These are phyloP conservation scores for Carassius carassius DNA, from an alignment of 2,113 vertebrate species.

Conservation along the genomic window DNA sequence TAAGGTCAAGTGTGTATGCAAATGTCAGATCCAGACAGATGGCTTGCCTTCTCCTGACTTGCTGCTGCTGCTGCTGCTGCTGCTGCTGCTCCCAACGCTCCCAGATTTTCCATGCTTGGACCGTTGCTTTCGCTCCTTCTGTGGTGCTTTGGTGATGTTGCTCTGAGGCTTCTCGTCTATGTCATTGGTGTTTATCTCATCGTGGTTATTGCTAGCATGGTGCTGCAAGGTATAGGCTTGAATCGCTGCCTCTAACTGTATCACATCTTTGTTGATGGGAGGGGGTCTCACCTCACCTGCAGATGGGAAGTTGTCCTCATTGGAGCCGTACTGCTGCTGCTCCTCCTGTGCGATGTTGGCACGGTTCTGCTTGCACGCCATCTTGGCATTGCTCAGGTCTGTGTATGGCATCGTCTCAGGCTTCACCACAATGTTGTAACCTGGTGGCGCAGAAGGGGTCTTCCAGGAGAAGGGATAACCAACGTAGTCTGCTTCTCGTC, in stretches of 20 bases:
- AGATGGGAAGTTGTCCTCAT: slow-evolving; percentile 87
- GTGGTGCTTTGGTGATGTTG: slow-evolving; percentile 78
- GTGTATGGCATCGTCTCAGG: slow-evolving; percentile 93
- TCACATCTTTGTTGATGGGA: slow-evolving; percentile 89
- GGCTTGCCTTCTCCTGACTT: slow-evolving; percentile 79
- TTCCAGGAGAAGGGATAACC: slow-evolving; percentile 97
- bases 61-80: slow-evolving; percentile 79
- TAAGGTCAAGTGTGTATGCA: slow-evolving; percentile 39
- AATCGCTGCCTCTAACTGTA: slow-evolving; percentile 89
- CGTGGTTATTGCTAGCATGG: slow-evolving; percentile 66
- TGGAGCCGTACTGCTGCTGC: slow-evolving; percentile 91
- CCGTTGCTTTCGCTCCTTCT: slow-evolving; percentile 84
- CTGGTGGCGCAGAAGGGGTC: slow-evolving; percentile 92
- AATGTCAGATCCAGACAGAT: slow-evolving; percentile 75
- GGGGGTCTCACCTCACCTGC: slow-evolving; percentile 83
- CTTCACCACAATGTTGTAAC: slow-evolving; percentile 93
- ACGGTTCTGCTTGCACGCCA: slow-evolving; percentile 95
- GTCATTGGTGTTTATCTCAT: slow-evolving; percentile 67
- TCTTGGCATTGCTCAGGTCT: slow-evolving; percentile 91
- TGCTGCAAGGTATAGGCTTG: slow-evolving; percentile 87
- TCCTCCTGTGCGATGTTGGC: slow-evolving; percentile 93
- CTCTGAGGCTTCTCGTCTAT: slow-evolving; percentile 85
- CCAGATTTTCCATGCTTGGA: slow-evolving; percentile 80
- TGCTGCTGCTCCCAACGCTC: slow-evolving; percentile 81
- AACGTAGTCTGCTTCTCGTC: slow-evolving; percentile 81